These are phyloP conservation scores for Myrmecophaga tridactyla DNA, from an alignment of 2,113 vertebrate species.

Conservation along the genomic window DNA sequence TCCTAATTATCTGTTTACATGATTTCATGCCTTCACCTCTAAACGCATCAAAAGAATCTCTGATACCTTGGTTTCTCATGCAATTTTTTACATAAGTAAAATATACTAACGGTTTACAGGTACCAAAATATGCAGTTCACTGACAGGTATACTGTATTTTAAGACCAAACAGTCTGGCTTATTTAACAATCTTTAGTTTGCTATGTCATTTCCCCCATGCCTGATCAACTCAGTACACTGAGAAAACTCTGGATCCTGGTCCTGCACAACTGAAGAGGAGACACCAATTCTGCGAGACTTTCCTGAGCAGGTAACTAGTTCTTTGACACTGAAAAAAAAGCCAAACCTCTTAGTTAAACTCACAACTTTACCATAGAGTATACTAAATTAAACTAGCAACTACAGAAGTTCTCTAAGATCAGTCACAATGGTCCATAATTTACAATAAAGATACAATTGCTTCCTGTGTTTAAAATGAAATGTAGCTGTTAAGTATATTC, in stretches of 20 bases:
- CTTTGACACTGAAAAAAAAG: not conserved
- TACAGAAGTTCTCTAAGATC: not conserved
- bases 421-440: not conserved
- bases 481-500: not conserved
- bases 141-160: not conserved
- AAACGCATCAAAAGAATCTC: too few species aligned
- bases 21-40: too few species aligned
- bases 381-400: not conserved
- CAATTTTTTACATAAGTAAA: not conserved
- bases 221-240: not conserved
- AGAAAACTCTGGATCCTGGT: not conserved
- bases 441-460: not conserved
- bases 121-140: not conserved
- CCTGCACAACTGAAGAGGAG: not conserved
- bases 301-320: not conserved
- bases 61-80: not conserved
- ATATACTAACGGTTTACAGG: not conserved
- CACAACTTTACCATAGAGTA: constrained; percentile 17
- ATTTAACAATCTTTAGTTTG: not conserved
- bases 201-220: not conserved
- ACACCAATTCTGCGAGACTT: not conserved
- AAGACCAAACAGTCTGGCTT: not conserved
- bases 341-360: constrained; percentile 21
- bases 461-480: constrained; percentile 41
- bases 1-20: too few species aligned